These are phyloP conservation scores for Imbricaverruca yamaguchii DNA, from an alignment of 2,888 invertebrate genomes.

Conservation along the genomic window DNA sequence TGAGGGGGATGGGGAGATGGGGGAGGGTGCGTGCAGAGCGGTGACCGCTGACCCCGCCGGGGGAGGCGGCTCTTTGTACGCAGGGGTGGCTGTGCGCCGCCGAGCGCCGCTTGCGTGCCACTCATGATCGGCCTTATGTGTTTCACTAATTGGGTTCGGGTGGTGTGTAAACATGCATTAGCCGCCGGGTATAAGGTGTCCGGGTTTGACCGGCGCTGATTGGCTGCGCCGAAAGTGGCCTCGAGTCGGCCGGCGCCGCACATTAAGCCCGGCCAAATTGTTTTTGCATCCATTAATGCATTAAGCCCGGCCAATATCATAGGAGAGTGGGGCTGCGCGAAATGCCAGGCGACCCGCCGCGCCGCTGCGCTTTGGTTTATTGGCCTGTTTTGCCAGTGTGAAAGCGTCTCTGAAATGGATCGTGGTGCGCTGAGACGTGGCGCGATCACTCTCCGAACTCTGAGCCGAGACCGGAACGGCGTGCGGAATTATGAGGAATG, in stretches of 20 bases:
- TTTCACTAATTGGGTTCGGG: constrained; percentile 15
- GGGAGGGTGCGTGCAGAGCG: background rate
- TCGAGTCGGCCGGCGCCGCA: background rate
- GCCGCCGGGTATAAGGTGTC: constrained; percentile 17
- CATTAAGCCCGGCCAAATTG: constrained; percentile 9
- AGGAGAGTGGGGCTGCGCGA: background rate
- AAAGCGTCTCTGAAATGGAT: too few species aligned
- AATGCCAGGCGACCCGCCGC: too few species aligned
- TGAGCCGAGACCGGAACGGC: too few species aligned
- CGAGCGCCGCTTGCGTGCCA: background rate
- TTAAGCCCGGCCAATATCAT: background rate
- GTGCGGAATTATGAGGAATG: too few species aligned
- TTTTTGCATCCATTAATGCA: constrained; percentile 21
- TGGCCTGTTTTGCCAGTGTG: too few species aligned
- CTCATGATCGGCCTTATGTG: constrained; percentile 18
- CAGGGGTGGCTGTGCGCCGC: too few species aligned
- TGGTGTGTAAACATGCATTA: constrained; percentile 18
- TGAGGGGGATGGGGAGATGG: background rate
- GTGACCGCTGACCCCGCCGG: background rate
- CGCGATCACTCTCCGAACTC: too few species aligned
- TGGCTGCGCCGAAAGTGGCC: background rate
- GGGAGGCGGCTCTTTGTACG: too few species aligned
- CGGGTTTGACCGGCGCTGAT: constrained; percentile 2
- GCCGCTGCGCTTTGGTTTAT: too few species aligned
- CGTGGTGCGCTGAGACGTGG: too few species aligned